Evolutionary conservation across 2,888 invertebrate species (phyloP), one percentile per base, ranked within the genome.

Genomic region (Ichneumoninae sp.): DNA sequence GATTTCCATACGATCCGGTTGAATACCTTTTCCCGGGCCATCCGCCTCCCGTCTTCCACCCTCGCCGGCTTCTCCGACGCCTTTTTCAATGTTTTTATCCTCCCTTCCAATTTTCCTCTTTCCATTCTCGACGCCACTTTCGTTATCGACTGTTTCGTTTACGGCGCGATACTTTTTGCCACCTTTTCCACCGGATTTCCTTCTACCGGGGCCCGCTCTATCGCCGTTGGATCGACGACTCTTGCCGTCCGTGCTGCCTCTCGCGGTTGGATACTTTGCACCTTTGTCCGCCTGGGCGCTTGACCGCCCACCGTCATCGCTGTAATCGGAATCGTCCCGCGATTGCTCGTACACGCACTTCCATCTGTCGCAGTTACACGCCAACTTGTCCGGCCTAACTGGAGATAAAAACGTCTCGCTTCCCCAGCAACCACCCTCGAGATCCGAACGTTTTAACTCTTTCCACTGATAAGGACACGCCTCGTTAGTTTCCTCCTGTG

Each of bases 401-500:
- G 88, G 68, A 3, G 86, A 84, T 3, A 87, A 16, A 33, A 88
- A 71, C 26, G 84, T 84, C 8, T 57, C 22, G 50, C 86, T 88
- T 7, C 88, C 87, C 90, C 88, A 90, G 36, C 83, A 83, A 13
- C 87, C 88, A 7, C 81, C 65, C 33, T 86, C 85, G 1, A 91
- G 75, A 30, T 90, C 87, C 40, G 86, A 80, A 3, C 33, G 30
- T 30, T 76, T 86, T 22, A 91, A n/a, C 60, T 91, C 90, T 5
- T 87, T 88, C 66, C 89, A 89, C 60, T 90, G 90, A 86, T 93
- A 93, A 0, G 88, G 89, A 76, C 86, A 72, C 19, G 13, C 60
- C 44, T 89, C 82, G 75, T 89, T 91, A n/a, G 82, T 87, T 26
- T 92, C 91, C 62, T 90, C 91, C 33, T 89, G 89, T 0, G 85